A percentile compares a stretch with the other conserved stretches of the same genome.
Evolutionary conservation across 2,113 vertebrate genomes (phyloP).

Genomic region (Alces alces): DNA sequence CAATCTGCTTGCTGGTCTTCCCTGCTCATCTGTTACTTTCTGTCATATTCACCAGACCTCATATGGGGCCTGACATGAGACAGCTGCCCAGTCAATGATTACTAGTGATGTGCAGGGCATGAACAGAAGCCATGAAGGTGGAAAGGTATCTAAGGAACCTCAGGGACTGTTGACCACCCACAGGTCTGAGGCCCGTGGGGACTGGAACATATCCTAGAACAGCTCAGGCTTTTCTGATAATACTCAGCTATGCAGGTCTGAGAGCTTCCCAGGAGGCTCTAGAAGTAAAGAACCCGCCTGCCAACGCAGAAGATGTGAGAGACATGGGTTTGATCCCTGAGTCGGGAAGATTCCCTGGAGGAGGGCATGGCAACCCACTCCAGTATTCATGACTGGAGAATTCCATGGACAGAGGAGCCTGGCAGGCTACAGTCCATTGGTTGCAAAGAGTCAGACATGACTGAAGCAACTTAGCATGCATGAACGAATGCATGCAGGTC

Average conservation of each 20-base stretch:
- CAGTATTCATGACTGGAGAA: neutral
- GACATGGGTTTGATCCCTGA: neutral
- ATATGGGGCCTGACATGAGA: neutral
- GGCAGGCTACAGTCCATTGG: neutral
- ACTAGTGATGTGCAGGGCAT: neutral
- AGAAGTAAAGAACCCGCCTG: neutral
- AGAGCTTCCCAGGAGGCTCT: neutral
- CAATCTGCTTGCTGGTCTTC: neutral
- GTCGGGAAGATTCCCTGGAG: neutral
- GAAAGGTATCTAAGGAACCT: rapidly evolving
- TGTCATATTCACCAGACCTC: neutral
- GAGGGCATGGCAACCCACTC: neutral
- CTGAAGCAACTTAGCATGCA: neutral
- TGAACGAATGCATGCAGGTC: neutral
- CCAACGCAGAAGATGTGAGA: neutral
- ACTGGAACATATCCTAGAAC: neutral
- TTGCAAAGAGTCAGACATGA: neutral
- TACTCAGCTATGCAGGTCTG: neutral
- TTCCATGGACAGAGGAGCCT: neutral
- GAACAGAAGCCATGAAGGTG: neutral
- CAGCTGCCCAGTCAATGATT: neutral
- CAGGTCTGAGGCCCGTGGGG: too few relatives aligned
- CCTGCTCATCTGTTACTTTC: neutral
- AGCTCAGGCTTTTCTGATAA: neutral
- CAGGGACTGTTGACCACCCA: neutral